Base-by-base conservation (phyloP, 2,888 invertebrate genomes). In the Biston stratarius region DNA sequence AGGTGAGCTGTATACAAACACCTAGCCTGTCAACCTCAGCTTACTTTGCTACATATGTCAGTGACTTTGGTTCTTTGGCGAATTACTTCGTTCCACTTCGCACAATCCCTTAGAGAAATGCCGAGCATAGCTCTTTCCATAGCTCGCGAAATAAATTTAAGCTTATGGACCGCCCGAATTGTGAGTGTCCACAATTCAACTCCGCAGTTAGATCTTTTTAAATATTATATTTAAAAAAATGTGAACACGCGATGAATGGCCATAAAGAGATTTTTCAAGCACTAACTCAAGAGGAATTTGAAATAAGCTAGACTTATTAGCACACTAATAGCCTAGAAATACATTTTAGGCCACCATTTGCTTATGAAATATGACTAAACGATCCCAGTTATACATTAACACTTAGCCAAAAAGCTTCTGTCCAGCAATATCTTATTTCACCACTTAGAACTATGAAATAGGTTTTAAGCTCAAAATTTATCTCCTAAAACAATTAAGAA, bases 401-500 rank as follows among this genome's bases (percentile, higher is more conserved):
- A 42, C 42, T 55, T 55, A 55, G 55, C 42, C 55, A 2, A 42
- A 55, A 55, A 55, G 24, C 55, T 40, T 53, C 53, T 55, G 55
- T 36, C 14, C 12, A 42, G 55, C 12, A 53, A 42, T 55, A 40
- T 42, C 38, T 58, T 47, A 36, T 58, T 47, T 55, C 7, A 12
- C 58, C 58, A 58, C 47, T 58, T 14, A 34, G n/a, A 58, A 47
- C 58, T 58, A 58, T 58, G 58, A 58, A 58, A 47, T 36, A 14
- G 56, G 24, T 42, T 42, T 42, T 42, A 49, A n/a, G 49, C 11
- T 44, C 34, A 56, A 49, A 58, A 58, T 56, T 40, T 63, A 63
- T 63, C 48, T 63, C 38, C 24, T 44, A 42, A 63, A 63, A 56
- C 56, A 63, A 63, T 63, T 67, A 61, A 40, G 52, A 58, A 61